phyloP scores from a whole-genome alignment of 2,113 vertebrate species.

The Lepus americanus region DNA sequence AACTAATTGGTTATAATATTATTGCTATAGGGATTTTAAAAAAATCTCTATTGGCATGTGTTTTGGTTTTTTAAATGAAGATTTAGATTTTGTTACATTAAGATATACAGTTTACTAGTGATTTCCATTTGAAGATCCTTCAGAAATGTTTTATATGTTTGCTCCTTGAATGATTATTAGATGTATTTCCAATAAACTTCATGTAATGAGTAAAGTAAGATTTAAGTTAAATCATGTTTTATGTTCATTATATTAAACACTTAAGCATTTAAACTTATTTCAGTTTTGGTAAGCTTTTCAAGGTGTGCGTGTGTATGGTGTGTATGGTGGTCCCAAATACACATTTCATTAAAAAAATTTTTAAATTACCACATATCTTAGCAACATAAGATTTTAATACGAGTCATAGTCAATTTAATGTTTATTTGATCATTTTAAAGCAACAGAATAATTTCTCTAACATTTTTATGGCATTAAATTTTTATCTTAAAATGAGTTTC shows the following conservation, averaged over 20 bases:
- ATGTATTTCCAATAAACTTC: neutral
- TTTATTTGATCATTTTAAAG: slow-evolving; percentile 55
- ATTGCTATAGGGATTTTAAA: neutral
- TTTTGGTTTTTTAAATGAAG: neutral
- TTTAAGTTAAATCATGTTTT: slow-evolving; percentile 21
- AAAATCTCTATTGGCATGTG: neutral
- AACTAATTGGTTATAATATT: neutral
- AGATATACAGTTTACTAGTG: neutral
- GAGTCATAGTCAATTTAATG: slow-evolving; percentile 2
- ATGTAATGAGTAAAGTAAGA: neutral
- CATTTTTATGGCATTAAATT: slow-evolving; percentile 12
- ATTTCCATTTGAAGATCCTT: slow-evolving; percentile 14
- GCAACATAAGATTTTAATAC: neutral
- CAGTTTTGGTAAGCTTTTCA: neutral
- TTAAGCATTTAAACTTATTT: slow-evolving; percentile 9
- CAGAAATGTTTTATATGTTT: neutral
- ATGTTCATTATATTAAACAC: slow-evolving; percentile 12
- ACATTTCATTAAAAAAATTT: slow-evolving; percentile 8
- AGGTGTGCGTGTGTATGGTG: neutral
- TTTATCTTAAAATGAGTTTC: slow-evolving; percentile 52
- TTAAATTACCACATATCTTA: neutral
- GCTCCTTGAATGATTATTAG: slow-evolving; percentile 10
- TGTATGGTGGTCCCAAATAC: neutral
- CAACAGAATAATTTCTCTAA: slow-evolving; percentile 15
- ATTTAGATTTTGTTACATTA: slow-evolving; percentile 2